These are phyloP conservation scores for Lasius platythorax DNA, from an alignment of 2,888 invertebrate genomes.

Conservation along the genomic window DNA sequence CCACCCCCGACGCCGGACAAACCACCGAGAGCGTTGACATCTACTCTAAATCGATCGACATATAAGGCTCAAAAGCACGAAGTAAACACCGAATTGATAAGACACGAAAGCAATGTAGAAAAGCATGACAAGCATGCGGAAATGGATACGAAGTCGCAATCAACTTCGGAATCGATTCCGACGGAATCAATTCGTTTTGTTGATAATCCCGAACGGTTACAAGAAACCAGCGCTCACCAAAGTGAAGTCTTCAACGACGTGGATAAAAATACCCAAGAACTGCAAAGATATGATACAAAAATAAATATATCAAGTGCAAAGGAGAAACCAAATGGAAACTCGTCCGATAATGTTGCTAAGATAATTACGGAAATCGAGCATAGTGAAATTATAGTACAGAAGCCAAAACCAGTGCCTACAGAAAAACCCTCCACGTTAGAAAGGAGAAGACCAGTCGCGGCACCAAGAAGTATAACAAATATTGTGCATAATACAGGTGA, in stretches of 20 bases:
- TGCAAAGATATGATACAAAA: constrained; percentile 64
- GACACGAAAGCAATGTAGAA: constrained; percentile 84
- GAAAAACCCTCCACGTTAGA: constrained; percentile 84
- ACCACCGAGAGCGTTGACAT: constrained; percentile 88
- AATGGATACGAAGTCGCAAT: constrained; percentile 63
- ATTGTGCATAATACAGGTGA: constrained; percentile 73
- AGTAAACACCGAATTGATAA: constrained; percentile 82
- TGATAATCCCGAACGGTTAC: constrained; percentile 40
- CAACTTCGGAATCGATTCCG: constrained; percentile 57
- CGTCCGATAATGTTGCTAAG: constrained; percentile 84
- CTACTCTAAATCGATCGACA: constrained; percentile 89
- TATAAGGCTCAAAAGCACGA: constrained; percentile 87
- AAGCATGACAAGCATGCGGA: constrained; percentile 67
- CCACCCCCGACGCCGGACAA: constrained; percentile 88
- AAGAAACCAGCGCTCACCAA: constrained; percentile 51
- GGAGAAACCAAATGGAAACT: constrained; percentile 70
- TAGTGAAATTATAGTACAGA: constrained; percentile 70
- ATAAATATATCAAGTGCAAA: constrained; percentile 59
- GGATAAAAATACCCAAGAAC: constrained; percentile 63
- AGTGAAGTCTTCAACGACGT: constrained; percentile 23
- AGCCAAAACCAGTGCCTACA: constrained; percentile 78
- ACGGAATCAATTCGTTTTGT: constrained; percentile 42
- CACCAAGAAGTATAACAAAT: constrained; percentile 86
- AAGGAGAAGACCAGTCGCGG: constrained; percentile 86
- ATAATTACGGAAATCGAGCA: constrained; percentile 78